phyloP scores from a whole-genome alignment of 2,888 invertebrate genomes.

The Synanthedon formicaeformis region DNA sequence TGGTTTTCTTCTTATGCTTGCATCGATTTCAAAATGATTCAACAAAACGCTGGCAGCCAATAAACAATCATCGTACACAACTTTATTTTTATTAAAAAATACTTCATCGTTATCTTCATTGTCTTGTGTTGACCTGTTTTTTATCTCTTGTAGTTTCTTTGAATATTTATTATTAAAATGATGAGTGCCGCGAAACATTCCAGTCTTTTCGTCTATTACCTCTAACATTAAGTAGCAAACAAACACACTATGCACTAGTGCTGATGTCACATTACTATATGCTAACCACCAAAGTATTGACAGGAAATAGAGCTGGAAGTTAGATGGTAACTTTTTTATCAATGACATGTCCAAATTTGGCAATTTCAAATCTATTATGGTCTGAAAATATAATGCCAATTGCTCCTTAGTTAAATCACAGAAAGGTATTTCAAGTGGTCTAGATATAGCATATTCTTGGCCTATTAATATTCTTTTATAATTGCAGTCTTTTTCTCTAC shows the following conservation, averaged over 20 bases:
- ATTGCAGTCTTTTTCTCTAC: conserved; percentile 36
- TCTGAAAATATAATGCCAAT: conserved; percentile 44
- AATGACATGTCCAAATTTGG: conserved; percentile 31
- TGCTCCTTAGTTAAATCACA: conserved; percentile 30
- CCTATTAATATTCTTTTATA: conserved; percentile 37
- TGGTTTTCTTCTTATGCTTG: conserved; percentile 59
- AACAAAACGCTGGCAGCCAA: conserved; percentile 70
- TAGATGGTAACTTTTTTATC: conserved; percentile 58
- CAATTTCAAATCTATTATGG: conserved; percentile 58
- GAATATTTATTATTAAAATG: conserved; percentile 59
- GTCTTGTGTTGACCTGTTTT: conserved; percentile 13
- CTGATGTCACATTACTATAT: conserved; percentile 41
- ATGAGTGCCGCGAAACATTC: conserved; percentile 58
- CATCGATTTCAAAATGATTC: conserved; percentile 70
- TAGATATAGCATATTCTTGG: conserved; percentile 25
- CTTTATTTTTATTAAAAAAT: conserved; percentile 54
- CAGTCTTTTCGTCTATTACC: conserved; percentile 69
- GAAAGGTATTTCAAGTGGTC: conserved; percentile 26
- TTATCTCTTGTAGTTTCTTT: conserved; percentile 39
- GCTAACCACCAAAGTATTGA: conserved; percentile 72
- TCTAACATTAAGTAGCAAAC: conserved; percentile 70
- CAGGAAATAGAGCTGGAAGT: conserved; percentile 72
- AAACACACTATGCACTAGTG: conserved; percentile 70
- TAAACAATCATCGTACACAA: conserved; percentile 70
- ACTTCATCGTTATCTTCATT: conserved; percentile 26